A percentile compares a stretch with the other conserved stretches of the same genome.
Conservation (phyloP, 53 echinoderm and acorn worm genomes). For the Echinarachnius parma region DNA sequence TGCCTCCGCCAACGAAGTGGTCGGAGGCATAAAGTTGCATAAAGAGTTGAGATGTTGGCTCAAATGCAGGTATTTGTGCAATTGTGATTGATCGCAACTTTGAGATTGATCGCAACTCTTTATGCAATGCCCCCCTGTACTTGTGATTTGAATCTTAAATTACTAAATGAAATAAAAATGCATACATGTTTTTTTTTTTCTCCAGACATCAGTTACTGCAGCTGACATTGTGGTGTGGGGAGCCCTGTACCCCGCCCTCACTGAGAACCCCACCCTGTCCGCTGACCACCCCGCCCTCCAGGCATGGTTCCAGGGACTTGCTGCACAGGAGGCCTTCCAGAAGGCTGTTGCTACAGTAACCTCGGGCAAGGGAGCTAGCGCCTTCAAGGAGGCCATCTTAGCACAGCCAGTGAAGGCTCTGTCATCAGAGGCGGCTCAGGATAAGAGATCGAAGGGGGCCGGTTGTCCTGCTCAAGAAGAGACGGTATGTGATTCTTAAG, state of each 20-base stretch:
- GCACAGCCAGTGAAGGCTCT: conserved; percentile 64
- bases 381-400: conserved; percentile 75
- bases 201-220: conserved; percentile 52
- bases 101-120: no score
- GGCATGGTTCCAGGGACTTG: conserved; percentile 70
- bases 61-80: no score
- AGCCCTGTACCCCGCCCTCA: conserved; percentile 77
- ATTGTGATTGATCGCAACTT: no score
- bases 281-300: conserved; percentile 41
- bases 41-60: no score
- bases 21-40: no score
- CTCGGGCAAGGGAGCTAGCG: conserved; percentile 51
- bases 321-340: conserved; percentile 45
- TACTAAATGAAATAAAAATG: no score
- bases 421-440: background rate
- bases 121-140: no score
- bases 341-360: conserved; percentile 65
- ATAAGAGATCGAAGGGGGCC: background rate
- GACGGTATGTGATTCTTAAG: background rate
- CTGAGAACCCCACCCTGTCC: conserved; percentile 32
- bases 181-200: no score
- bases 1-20: no score
- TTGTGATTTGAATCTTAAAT: no score
- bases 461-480: background rate
- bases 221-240: conserved; percentile 81